These are phyloP conservation scores for Lophotriccus pileatus DNA, from an alignment of 2,797 vertebrate genomes.

Conservation along the genomic window DNA sequence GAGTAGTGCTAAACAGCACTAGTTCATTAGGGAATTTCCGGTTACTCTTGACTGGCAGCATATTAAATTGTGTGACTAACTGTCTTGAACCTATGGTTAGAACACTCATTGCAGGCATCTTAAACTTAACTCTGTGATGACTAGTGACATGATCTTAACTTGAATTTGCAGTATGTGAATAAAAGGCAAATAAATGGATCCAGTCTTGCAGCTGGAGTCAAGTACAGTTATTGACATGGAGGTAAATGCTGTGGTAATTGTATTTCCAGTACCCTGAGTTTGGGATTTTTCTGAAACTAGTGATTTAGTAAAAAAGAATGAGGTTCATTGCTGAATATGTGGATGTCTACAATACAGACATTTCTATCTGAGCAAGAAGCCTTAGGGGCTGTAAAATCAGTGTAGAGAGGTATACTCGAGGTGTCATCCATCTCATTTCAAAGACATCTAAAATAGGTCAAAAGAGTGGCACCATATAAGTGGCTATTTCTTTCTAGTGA, in stretches of 20 bases:
- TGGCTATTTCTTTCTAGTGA: not conserved
- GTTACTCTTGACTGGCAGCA: constrained; percentile 16
- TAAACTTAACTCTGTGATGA: constrained; percentile 19
- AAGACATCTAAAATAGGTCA: not conserved
- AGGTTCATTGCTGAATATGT: not conserved
- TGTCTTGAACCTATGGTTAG: constrained; percentile 20
- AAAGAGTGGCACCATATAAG: not conserved
- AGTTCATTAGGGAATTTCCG: not conserved
- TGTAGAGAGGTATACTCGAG: not conserved
- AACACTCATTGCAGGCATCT: not conserved
- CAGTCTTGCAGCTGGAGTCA: not conserved
- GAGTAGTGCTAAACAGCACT: not conserved
- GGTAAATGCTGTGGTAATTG: not conserved
- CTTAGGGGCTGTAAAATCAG: not conserved
- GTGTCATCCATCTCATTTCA: not conserved
- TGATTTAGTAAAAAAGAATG: not conserved
- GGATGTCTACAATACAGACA: not conserved
- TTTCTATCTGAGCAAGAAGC: not conserved
- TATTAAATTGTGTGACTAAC: constrained; percentile 47
- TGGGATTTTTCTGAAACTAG: not conserved
- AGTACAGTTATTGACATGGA: not conserved
- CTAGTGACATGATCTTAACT: not conserved
- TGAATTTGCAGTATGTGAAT: constrained; percentile 7
- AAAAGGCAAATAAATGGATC: not conserved
- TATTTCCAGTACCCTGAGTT: not conserved